Evolutionary conservation across 2,888 invertebrate species (phyloP), one percentile per base, ranked within the genome.

Genomic region (Synanthedon vespiformis): DNA sequence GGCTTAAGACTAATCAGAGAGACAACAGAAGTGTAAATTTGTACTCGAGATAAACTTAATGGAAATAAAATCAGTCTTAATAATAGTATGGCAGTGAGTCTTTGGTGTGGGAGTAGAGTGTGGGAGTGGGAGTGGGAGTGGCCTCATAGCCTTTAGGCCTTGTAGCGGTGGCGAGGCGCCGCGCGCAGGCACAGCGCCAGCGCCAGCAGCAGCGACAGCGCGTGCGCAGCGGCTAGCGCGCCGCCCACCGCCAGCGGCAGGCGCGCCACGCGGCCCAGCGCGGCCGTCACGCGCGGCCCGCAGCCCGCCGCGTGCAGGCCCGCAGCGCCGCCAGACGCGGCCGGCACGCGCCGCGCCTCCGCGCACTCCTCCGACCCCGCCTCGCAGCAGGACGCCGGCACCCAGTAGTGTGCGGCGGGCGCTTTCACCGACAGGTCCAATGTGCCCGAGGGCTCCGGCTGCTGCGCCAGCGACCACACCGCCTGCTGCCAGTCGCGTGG

Each of bases 401-500:
- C 84, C 63, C 62, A 62, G 72, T 80, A 83, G 68, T 69, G 66
- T 47, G 64, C 58, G 57, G 70, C 47, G 53, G 76, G 68, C 60
- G 84, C 85, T 53, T 68, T 61, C 60, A 84, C 77, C 40, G 78
- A 77, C 55, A 84, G 74, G 68, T 83, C 82, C 10, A 83, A 74
- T 53, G 73, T 58, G 48, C 41, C 55, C 44, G 52, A 56, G 52
- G 16, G 54, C 48, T 40, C 58, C 27, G 14, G 34, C 50, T 27
- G 47, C 57, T 57, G 62, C 57, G 56, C 59, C 57, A 68, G 67
- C 61, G 73, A 67, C 81, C 81, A 83, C 52, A 58, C 67, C 47
- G 83, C 74, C 57, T 61, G 63, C 70, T 78, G 83, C 98, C 98
- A 98, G 87, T 98, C 98, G 80, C 96, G 94, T 58, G 94, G 94